phyloP scores from a whole-genome alignment of 1,140 invertebrate genomes.

The Temnothorax longispinosus region DNA sequence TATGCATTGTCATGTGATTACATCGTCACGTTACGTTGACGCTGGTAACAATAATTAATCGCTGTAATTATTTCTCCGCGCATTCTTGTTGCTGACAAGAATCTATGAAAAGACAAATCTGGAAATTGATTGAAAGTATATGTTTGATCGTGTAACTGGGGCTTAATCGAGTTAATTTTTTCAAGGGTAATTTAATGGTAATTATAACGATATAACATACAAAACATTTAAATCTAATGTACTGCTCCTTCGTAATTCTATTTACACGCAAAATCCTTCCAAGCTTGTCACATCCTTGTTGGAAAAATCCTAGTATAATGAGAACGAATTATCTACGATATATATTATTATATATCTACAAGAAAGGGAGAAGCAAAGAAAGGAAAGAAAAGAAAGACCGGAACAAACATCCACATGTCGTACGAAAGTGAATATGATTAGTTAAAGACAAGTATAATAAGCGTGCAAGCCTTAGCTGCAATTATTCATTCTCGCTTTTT shows the following conservation, averaged over 20 bases:
- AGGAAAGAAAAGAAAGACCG: not conserved
- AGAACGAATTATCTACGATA: conserved; percentile 53
- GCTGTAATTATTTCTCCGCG: conserved; percentile 8
- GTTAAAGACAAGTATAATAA: conserved; percentile 47
- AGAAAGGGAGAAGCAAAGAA: not conserved
- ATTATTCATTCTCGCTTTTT: conserved; percentile 18
- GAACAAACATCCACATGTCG: conserved; percentile 29
- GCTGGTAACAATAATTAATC: conserved; percentile 5
- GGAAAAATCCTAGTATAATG: conserved; percentile 41
- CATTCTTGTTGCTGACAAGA: not conserved
- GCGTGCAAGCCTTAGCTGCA: not conserved
- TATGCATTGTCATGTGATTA: conserved; percentile 47
- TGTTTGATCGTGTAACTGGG: conserved; percentile 23
- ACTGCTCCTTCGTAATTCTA: conserved; percentile 47
- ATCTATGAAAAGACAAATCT: conserved; percentile 44
- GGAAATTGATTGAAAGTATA: conserved; percentile 48
- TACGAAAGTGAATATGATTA: conserved; percentile 64
- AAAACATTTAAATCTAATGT: conserved; percentile 77
- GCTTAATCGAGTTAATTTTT: conserved; percentile 33
- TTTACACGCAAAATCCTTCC: conserved; percentile 51
- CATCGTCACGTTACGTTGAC: conserved; percentile 55
- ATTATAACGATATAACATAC: conserved; percentile 69
- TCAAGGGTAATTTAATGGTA: conserved; percentile 21
- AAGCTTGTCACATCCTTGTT: conserved; percentile 14
- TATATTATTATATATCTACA: conserved; percentile 63